Percentiles rank a stretch among this genome's conserved stretches.
Evolutionary conservation across 2,797 vertebrate species (phyloP).

Genomic region (Helarctos malayanus): DNA sequence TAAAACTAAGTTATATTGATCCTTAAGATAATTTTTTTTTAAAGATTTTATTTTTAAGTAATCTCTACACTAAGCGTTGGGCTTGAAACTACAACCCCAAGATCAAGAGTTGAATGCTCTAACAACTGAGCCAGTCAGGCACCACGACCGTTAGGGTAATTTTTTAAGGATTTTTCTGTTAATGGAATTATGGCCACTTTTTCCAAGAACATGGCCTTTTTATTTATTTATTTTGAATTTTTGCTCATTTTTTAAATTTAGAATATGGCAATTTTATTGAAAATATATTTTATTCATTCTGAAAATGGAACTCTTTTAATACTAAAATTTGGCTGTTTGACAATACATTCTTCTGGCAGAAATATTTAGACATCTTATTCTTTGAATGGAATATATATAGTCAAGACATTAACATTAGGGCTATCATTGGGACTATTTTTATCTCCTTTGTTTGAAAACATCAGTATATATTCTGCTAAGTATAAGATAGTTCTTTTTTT

Average conservation of each 20-base stretch:
- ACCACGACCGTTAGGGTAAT: background rate
- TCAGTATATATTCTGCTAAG: background rate
- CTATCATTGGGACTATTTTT: slow-evolving; percentile 45
- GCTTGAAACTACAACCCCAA: background rate
- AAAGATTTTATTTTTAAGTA: slow-evolving; percentile 1
- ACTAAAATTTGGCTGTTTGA: slow-evolving; percentile 40
- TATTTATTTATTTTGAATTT: background rate
- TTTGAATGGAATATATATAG: slow-evolving; percentile 60
- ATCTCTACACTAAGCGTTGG: background rate
- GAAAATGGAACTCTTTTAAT: background rate
- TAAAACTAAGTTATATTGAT: slow-evolving; percentile 31
- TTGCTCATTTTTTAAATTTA: background rate
- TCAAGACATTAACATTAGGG: slow-evolving; percentile 62
- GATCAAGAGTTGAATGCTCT: background rate
- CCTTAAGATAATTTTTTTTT: slow-evolving; percentile 47
- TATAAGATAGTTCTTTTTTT: slow-evolving; percentile 14
- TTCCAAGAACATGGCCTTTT: background rate
- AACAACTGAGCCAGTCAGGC: background rate
- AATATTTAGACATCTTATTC: slow-evolving; percentile 18
- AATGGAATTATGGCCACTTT: slow-evolving; percentile 11
- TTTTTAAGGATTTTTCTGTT: slow-evolving; percentile 63
- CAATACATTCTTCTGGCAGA: background rate
- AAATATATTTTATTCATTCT: slow-evolving; percentile 33
- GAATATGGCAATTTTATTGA: slow-evolving; percentile 48
- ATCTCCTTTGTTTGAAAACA: slow-evolving; percentile 42